These are phyloP conservation scores for Atta cephalotes DNA, from an alignment of 1,140 invertebrate genomes.

Conservation along the genomic window DNA sequence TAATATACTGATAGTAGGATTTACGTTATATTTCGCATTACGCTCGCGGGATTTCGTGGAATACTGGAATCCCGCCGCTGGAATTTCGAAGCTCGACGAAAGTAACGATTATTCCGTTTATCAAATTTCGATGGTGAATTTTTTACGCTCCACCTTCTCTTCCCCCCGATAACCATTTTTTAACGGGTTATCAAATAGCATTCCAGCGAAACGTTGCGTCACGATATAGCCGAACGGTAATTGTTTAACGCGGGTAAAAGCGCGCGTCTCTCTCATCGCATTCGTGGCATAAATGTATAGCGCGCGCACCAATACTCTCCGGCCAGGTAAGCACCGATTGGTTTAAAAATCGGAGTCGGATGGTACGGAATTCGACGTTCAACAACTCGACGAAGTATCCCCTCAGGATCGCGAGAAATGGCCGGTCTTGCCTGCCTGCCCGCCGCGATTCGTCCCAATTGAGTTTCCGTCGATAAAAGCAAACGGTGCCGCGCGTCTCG, in stretches of 20 bases:
- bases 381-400: slow-evolving; percentile 34
- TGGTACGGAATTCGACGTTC: slow-evolving; percentile 46
- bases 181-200: slow-evolving; percentile 35
- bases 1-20: not conserved
- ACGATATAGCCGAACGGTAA: not conserved
- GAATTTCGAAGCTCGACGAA: slow-evolving; percentile 7
- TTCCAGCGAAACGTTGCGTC: slow-evolving; percentile 22
- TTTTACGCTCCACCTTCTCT: slow-evolving; percentile 2
- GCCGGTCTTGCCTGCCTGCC: not conserved
- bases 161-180: slow-evolving; percentile 31
- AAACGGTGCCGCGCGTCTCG: slow-evolving; percentile 17
- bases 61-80: not conserved
- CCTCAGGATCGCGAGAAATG: slow-evolving; percentile 25
- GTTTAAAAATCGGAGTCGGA: slow-evolving; percentile 56
- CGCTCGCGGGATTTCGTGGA: slow-evolving; percentile 1
- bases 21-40: slow-evolving; percentile 2
- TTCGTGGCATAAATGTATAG: not conserved
- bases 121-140: slow-evolving; percentile 39
- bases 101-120: slow-evolving; percentile 37
- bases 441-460: slow-evolving; percentile 9
- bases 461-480: slow-evolving; percentile 56
- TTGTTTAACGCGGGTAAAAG: slow-evolving; percentile 50
- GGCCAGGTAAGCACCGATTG: slow-evolving; percentile 57
- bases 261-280: not conserved
- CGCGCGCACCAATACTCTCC: slow-evolving; percentile 30